Evolutionary conservation across 1,140 invertebrate genomes (phyloP).

Genomic region (Pachypeltis micranthus): DNA sequence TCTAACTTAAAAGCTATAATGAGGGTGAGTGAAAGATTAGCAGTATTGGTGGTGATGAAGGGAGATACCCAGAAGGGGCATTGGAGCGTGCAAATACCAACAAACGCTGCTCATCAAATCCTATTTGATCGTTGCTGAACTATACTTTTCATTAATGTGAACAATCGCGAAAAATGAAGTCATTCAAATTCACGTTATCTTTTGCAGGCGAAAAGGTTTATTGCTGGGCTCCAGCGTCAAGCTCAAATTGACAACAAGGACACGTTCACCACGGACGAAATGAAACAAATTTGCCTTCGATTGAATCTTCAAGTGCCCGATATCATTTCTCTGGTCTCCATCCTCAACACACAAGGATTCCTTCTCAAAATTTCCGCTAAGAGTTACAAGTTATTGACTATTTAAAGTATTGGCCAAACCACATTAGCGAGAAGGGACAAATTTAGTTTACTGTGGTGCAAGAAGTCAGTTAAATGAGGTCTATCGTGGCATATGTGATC

Average conservation of each 20-base stretch:
- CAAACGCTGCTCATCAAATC: not conserved
- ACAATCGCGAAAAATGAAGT: not conserved
- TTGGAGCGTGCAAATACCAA: too few relatives aligned
- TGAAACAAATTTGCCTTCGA: constrained; percentile 55
- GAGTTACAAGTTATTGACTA: constrained; percentile 50
- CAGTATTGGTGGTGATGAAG: too few relatives aligned
- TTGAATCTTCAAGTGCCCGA: constrained; percentile 46
- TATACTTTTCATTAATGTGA: constrained; percentile 11
- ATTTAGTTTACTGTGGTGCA: too few relatives aligned
- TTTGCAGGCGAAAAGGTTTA: constrained; percentile 60
- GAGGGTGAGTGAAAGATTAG: too few relatives aligned
- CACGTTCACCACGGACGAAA: constrained; percentile 61
- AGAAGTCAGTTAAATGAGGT: too few relatives aligned
- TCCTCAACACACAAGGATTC: constrained; percentile 72
- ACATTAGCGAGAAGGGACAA: too few relatives aligned
- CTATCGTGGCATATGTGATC: too few relatives aligned
- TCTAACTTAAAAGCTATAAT: too few relatives aligned
- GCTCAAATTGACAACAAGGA: constrained; percentile 50
- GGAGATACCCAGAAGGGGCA: too few relatives aligned
- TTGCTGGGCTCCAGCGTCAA: constrained; percentile 52
- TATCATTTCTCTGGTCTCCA: constrained; percentile 53
- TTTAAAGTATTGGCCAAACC: too few relatives aligned
- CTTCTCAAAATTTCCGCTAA: constrained; percentile 71
- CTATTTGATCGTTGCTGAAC: not conserved
- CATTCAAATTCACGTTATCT: constrained; percentile 23